A percentile compares a stretch with the other conserved stretches of the same genome.
Conservation (phyloP, 92 coral and sea anemone species). For the Pocillopora meandrina region DNA sequence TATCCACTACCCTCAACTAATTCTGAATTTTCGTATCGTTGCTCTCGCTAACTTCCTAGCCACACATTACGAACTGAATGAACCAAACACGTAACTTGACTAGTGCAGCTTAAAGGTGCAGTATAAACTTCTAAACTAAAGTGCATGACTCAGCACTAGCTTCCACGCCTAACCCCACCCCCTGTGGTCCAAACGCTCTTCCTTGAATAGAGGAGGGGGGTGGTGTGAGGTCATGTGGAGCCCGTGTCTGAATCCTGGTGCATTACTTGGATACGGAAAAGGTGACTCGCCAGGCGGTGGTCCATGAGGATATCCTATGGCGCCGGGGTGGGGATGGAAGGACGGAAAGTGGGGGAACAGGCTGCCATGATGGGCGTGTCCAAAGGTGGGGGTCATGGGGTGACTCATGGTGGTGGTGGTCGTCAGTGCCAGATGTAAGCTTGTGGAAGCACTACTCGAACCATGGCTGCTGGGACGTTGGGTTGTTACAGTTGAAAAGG, state of each 20-base stretch:
- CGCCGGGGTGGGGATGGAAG: conserved; percentile 76
- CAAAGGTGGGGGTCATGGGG: conserved; percentile 75
- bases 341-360: conserved; percentile 88
- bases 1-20: background rate
- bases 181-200: background rate
- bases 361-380: conserved; percentile 68
- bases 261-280: conserved; percentile 82
- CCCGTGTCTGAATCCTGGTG: conserved; percentile 34
- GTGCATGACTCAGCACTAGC: conserved; percentile 33
- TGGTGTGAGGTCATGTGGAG: conserved; percentile 15
- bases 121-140: conserved; percentile 5
- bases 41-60: background rate
- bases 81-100: background rate
- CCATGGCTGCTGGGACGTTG: conserved; percentile 70
- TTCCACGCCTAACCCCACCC: conserved; percentile 26
- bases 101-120: conserved; percentile 30
- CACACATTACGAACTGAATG: background rate
- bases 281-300: conserved; percentile 73
- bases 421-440: conserved; percentile 58
- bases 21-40: background rate
- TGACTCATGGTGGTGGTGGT: conserved; percentile 81
- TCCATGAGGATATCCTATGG: conserved; percentile 76
- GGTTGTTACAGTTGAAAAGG: conserved; percentile 50
- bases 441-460: conserved; percentile 42
- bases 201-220: background rate